Percentiles rank a stretch among this genome's conserved stretches.
These are phyloP conservation scores for Netelia inedita DNA, from an alignment of 2,888 invertebrate species.

Conservation along the genomic window DNA sequence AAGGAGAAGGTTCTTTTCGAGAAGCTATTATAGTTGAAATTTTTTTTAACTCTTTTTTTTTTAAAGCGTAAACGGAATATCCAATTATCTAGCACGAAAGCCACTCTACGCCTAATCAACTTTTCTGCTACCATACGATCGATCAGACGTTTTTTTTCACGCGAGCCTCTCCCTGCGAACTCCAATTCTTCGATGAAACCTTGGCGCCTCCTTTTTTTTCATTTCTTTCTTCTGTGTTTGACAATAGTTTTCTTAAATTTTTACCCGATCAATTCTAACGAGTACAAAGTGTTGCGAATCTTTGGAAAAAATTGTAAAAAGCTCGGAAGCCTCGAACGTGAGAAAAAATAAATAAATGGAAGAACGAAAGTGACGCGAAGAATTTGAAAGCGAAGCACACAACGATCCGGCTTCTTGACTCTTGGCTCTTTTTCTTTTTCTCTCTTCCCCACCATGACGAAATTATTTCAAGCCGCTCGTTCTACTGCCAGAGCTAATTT, in stretches of 20 bases:
- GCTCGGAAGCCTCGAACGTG: slow-evolving; percentile 2
- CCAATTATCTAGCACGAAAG: slow-evolving; percentile 64
- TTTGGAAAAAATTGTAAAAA: neutral
- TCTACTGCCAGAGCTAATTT: slow-evolving; percentile 51
- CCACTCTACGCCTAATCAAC: slow-evolving; percentile 58
- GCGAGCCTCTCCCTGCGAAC: slow-evolving; percentile 12
- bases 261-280: neutral
- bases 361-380: neutral
- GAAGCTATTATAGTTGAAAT: slow-evolving; percentile 23
- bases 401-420: neutral
- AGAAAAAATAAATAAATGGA: slow-evolving; percentile 11
- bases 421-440: neutral
- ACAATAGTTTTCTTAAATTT: neutral
- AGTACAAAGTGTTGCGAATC: too few species aligned
- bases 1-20: slow-evolving; percentile 1
- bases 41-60: slow-evolving; percentile 19
- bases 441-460: slow-evolving; percentile 9
- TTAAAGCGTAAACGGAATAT: slow-evolving; percentile 51
- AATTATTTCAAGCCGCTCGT: slow-evolving; percentile 51
- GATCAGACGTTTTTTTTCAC: slow-evolving; percentile 47
- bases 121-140: slow-evolving; percentile 53
- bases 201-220: neutral
- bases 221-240: neutral
- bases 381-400: neutral
- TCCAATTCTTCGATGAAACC: neutral